phyloP scores from a whole-genome alignment of 2,888 invertebrate genomes.

The Portevinia maculata region DNA sequence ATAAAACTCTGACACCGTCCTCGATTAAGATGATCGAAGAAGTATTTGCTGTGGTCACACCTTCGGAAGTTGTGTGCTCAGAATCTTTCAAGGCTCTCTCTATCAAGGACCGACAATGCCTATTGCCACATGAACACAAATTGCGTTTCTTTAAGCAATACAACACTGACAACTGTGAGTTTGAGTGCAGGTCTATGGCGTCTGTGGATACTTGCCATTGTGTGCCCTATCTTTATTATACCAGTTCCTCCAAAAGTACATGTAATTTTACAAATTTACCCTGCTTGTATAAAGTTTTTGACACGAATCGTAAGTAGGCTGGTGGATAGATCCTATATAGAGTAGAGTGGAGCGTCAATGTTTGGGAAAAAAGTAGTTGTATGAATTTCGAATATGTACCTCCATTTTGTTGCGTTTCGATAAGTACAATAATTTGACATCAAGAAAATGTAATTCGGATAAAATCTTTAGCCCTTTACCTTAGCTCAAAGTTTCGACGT shows the following conservation, averaged over 20 bases:
- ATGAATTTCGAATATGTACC: too few relatives aligned
- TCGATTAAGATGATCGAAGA: conserved; percentile 79
- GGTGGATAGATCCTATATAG: too few relatives aligned
- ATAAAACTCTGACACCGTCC: conserved; percentile 77
- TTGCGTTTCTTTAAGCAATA: conserved; percentile 77
- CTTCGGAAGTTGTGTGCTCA: conserved; percentile 79
- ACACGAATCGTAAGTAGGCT: conserved; percentile 77
- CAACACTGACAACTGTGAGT: conserved; percentile 84
- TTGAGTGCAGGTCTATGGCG: conserved; percentile 82
- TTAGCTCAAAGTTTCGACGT: too few relatives aligned
- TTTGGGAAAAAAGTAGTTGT: too few relatives aligned
- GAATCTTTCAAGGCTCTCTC: conserved; percentile 78
- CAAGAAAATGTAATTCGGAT: too few relatives aligned
- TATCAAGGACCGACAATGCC: conserved; percentile 83
- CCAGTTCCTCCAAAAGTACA: conserved; percentile 57
- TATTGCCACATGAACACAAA: conserved; percentile 82
- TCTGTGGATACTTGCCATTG: conserved; percentile 80
- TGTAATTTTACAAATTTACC: conserved; percentile 83
- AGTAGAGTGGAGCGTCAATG: too few relatives aligned
- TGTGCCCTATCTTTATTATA: conserved; percentile 78
- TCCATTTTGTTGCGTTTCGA: too few relatives aligned
- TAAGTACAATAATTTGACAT: too few relatives aligned
- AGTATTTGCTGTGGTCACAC: conserved; percentile 77
- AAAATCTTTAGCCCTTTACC: too few relatives aligned
- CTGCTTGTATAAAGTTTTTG: conserved; percentile 83